Percentiles rank a stretch among this genome's conserved stretches.
phyloP scores from a whole-genome alignment of 2,888 invertebrate genomes.

The Nudaria mundana region DNA sequence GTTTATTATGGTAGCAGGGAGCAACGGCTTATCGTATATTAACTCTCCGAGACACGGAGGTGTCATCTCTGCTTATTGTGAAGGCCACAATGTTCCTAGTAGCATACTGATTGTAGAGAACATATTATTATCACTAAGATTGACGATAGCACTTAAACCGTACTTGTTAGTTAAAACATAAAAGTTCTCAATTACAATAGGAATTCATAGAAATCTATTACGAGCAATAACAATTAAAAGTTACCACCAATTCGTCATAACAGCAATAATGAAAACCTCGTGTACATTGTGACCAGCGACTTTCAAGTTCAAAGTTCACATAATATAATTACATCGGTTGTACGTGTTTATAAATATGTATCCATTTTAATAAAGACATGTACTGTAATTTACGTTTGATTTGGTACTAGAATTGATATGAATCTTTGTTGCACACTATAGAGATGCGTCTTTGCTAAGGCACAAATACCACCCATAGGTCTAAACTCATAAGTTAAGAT shows the following conservation, averaged over 20 bases:
- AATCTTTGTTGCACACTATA: not conserved
- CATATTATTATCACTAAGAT: no score
- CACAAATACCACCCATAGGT: no score
- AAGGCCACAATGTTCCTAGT: no score
- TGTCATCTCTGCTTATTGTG: no score
- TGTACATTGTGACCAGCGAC: constrained; percentile 25
- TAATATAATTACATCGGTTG: constrained; percentile 5
- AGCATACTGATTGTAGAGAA: no score
- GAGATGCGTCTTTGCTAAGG: not conserved
- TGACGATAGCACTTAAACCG: not conserved
- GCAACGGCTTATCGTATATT: no score
- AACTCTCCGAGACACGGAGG: no score
- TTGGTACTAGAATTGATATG: not conserved
- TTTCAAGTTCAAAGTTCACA: constrained; percentile 27
- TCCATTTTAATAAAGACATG: constrained; percentile 18
- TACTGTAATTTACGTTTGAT: constrained; percentile 20
- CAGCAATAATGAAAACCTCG: constrained; percentile 23
- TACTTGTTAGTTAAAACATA: constrained; percentile 4
- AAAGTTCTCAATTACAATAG: constrained; percentile 3
- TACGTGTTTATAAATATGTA: constrained; percentile 16
- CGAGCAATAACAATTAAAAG: constrained; percentile 25
- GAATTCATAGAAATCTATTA: constrained; percentile 13
- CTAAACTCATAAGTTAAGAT: not conserved
- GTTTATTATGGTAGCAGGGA: no score
- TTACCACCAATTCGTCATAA: constrained; percentile 24